A percentile compares a stretch with the other conserved stretches of the same genome.
Evolutionary conservation across 2,888 invertebrate genomes (phyloP).

Genomic region (Idaea dimidiata): DNA sequence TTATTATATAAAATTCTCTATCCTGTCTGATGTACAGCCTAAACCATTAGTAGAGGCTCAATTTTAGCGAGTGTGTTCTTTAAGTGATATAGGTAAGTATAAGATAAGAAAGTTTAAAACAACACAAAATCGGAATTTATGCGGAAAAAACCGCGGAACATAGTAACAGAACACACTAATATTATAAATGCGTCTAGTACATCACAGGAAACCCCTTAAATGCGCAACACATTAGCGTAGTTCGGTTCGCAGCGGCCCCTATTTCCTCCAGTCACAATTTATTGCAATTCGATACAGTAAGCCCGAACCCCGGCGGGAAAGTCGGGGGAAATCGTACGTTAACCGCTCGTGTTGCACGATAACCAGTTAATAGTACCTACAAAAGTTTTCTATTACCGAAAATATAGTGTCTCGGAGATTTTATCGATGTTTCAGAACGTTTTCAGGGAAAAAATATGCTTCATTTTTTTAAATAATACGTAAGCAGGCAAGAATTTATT

Average conservation of each 20-base stretch:
- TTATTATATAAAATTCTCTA: too few species aligned
- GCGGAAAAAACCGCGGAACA: too few species aligned
- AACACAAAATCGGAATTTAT: constrained; percentile 7
- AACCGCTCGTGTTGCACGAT: constrained; percentile 15
- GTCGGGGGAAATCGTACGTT: not conserved
- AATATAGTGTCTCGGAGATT: not conserved
- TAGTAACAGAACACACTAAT: too few species aligned
- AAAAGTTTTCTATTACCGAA: constrained; percentile 1
- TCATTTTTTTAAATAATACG: not conserved
- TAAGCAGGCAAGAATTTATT: not conserved
- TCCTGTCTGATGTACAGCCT: too few species aligned
- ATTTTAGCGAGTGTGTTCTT: too few species aligned
- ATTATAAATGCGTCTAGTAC: too few species aligned
- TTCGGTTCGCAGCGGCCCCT: constrained; percentile 32
- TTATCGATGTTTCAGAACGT: constrained; percentile 1
- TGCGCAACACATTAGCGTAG: constrained; percentile 51
- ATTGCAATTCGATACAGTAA: constrained; percentile 67
- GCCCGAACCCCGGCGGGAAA: constrained; percentile 5
- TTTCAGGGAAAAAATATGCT: not conserved
- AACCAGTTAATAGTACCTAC: constrained; percentile 1
- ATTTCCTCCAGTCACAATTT: constrained; percentile 51
- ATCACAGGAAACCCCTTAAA: constrained; percentile 54
- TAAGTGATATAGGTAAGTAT: too few species aligned
- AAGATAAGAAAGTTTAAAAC: too few species aligned
- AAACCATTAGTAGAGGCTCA: too few species aligned